Evolutionary conservation across 2,113 vertebrate genomes (phyloP).

Genomic region (Callopanchax toddi): DNA sequence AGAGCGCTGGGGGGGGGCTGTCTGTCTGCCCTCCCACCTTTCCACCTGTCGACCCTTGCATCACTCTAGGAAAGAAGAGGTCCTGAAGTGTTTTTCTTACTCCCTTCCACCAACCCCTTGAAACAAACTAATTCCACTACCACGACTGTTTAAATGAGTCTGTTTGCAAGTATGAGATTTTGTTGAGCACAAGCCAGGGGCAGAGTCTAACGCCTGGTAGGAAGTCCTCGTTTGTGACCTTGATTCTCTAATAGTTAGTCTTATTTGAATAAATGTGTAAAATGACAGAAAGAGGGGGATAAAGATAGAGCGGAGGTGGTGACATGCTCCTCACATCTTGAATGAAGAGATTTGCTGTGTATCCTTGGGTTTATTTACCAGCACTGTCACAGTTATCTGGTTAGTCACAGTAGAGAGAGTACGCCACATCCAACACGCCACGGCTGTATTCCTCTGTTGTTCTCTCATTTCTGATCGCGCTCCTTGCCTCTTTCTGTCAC

Average conservation of each 20-base stretch:
- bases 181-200: background rate
- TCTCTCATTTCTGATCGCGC: constrained; percentile 55
- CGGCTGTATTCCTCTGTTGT: constrained; percentile 42
- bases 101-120: constrained; percentile 43
- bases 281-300: constrained; percentile 29
- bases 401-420: constrained; percentile 49
- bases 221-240: constrained; percentile 49
- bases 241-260: constrained; percentile 37
- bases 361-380: constrained; percentile 52
- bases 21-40: constrained; percentile 37
- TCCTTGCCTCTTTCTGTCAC: constrained; percentile 42
- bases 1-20: constrained; percentile 26
- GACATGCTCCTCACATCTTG: constrained; percentile 33
- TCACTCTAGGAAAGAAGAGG: constrained; percentile 53
- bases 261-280: constrained; percentile 46
- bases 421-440: constrained; percentile 48
- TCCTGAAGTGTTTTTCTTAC: constrained; percentile 63
- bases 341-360: constrained; percentile 42
- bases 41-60: constrained; percentile 31
- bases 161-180: constrained; percentile 33
- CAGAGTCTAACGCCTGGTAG: background rate
- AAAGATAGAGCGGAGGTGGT: constrained; percentile 44
- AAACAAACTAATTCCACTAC: constrained; percentile 66
- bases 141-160: constrained; percentile 56
- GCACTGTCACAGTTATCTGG: constrained; percentile 37